Base-by-base conservation (phyloP, 2,797 vertebrate species). In the Eulemur mongoz region DNA sequence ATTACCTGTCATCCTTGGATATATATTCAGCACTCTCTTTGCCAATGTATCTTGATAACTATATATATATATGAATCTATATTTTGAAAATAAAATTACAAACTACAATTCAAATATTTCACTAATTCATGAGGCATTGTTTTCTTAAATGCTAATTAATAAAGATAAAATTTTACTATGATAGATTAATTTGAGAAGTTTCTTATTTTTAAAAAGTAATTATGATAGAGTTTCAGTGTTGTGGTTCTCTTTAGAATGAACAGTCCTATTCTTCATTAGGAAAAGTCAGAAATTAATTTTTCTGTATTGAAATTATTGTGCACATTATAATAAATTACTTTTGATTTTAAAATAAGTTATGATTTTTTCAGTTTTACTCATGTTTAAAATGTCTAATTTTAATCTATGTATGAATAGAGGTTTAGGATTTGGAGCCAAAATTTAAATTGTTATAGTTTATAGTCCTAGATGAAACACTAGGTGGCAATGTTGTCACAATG, bases 401-500 rank as follows among this genome's bases (percentile, higher is more conserved):
- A 90, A 75, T 6, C 9, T 76, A 4, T 59, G 27, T 52, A 50
- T 83, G 10, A 78, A 50, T 2, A 95, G 25, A 94, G 3, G 25
- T 73, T 70, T 73, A 79, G 40, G 9, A 59, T 83, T 72, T 61
- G 22, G 43, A 93, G 30, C 0, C 15, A 73, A 0, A 8, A 0
- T 17, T 81, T 93, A 86, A 79, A 40, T 52, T 57, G 63, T 90
- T 95, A 94, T 97, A 94, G 6, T 94, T 91, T 75, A 70, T 75
- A 27, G 20, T 1, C 32, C 13, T 18, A 35, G 38, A 91, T 35
- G 0, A 61, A 97, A 94, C 98, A 97, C 98, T 98, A 98, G 99
- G 98, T 99, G 99, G 98, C 98, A 99, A 91, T 99, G 96, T 98
- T 98, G 98, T 89, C 97, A 98, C 98, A 98, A 98, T 7, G 91